Percentiles rank a stretch among this genome's conserved stretches.
These are phyloP conservation scores for Gallinago paraguaiae DNA, from an alignment of 2,113 vertebrate species.

Conservation along the genomic window DNA sequence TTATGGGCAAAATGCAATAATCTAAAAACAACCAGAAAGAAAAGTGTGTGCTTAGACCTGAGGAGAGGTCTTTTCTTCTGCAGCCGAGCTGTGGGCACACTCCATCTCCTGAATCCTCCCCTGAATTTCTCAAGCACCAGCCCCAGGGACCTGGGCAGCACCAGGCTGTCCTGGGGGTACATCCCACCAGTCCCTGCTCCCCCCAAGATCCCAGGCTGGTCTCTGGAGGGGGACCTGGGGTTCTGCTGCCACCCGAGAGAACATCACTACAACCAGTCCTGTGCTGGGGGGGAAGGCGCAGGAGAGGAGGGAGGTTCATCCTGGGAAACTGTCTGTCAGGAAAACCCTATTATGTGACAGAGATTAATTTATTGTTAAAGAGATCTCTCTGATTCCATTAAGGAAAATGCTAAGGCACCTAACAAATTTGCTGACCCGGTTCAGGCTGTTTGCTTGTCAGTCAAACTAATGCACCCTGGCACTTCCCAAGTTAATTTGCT, in stretches of 20 bases:
- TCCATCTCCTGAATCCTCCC: too few species aligned
- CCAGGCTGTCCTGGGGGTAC: not conserved
- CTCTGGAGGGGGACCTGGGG: not conserved
- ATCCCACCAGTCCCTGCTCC: not conserved
- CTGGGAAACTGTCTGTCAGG: not conserved
- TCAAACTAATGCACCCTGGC: not conserved
- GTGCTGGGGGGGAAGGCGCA: not conserved
- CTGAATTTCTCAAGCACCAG: too few species aligned
- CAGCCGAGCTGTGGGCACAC: not conserved
- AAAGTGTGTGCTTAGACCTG: not conserved
- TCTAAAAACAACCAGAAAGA: not conserved
- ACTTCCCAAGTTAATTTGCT: conserved; percentile 7
- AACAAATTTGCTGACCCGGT: not conserved
- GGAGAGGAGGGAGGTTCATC: not conserved
- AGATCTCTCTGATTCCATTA: conserved; percentile 5
- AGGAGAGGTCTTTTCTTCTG: not conserved
- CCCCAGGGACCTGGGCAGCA: not conserved
- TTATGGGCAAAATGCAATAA: not conserved
- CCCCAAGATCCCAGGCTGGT: rapidly evolving
- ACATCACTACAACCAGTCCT: rapidly evolving
- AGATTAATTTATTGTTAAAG: not conserved
- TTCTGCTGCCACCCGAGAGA: rapidly evolving
- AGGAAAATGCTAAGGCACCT: not conserved
- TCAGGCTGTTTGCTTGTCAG: not conserved
- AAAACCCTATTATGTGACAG: not conserved